A percentile compares a stretch with the other conserved stretches of the same genome.
Conservation (phyloP, 64 coral and sea anemone species). For the Pocillopora verrucosa region DNA sequence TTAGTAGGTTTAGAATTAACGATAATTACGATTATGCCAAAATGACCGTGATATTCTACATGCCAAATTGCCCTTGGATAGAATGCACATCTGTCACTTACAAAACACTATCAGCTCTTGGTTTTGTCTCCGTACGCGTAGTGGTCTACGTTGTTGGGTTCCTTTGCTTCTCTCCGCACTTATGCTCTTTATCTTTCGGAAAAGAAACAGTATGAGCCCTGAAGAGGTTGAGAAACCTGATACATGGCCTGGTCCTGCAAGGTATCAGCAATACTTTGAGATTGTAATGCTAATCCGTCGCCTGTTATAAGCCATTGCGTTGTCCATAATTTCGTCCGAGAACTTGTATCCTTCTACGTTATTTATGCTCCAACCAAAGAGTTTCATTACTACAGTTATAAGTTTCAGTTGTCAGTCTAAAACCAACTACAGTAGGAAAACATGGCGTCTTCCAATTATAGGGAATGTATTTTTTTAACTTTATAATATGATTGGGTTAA, state of each 20-base stretch:
- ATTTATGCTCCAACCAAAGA: too few relatives aligned
- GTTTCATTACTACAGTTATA: too few relatives aligned
- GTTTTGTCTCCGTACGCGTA: slow-evolving; percentile 39
- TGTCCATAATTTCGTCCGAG: slow-evolving; percentile 52
- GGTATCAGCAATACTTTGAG: slow-evolving; percentile 47
- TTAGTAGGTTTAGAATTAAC: too few relatives aligned
- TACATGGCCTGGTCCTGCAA: slow-evolving; percentile 23
- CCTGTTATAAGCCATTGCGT: slow-evolving; percentile 35
- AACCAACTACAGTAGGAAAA: too few relatives aligned
- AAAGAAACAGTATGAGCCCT: not conserved
- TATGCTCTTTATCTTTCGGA: slow-evolving; percentile 7
- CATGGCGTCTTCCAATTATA: too few relatives aligned
- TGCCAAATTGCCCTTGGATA: slow-evolving; percentile 54
- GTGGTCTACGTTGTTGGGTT: slow-evolving; percentile 40
- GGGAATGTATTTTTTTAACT: too few relatives aligned
- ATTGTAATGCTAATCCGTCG: not conserved
- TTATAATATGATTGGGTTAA: too few relatives aligned
- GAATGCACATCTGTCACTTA: slow-evolving; percentile 31
- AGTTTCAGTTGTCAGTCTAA: too few relatives aligned
- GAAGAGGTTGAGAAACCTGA: slow-evolving; percentile 2
- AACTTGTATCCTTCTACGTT: too few relatives aligned
- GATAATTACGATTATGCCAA: slow-evolving; percentile 35
- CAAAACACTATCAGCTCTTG: not conserved
- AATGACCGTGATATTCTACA: slow-evolving; percentile 15
- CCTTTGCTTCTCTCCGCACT: slow-evolving; percentile 21